Evolutionary conservation across 1,140 invertebrate species (phyloP), one percentile per base, ranked within the genome.

Genomic region (Trichonephila clavipes): DNA sequence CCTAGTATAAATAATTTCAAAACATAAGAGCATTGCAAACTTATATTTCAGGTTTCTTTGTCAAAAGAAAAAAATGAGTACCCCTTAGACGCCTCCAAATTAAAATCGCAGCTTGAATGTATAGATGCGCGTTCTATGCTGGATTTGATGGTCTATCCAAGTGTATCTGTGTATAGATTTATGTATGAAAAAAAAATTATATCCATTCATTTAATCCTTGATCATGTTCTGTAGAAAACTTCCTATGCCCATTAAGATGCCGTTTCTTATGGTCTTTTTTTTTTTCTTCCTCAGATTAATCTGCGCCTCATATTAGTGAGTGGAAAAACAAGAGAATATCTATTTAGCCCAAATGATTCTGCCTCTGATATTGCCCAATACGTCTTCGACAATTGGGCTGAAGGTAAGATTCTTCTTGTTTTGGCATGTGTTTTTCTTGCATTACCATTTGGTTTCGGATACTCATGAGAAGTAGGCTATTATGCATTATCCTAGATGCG

Each of bases 311-410:
- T 99, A 95, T 97, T 99, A 95, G 99, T 99, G 95, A 99, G 98
- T 96, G 99, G 99, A 94, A 99, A 99, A 96, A 99, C 99, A 96
- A 99, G 99, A 97, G 99, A 99, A 97, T 99, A 99, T 97, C 97
- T 99, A 96, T 99, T 99, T 96, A 98, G 97, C 95, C 98, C 99
- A 83, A 98, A 97, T 95, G 98, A 99, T 96, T 99, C 98, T 91
- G 99, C 99, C 95, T 98, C 98, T 95, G 99, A 99, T 96, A 99
- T 99, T 96, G 98, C 99, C 95, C 98, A 99, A 96, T 98, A 98
- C 97, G 99, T 99, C 95, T 99, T 99, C 96, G 99, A 99, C 96
- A 98, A 99, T 96, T 99, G 99, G 99, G 99, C 99, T 28, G 95
- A 96, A 95, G 96, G 96, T 97, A 81, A 77, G 10, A 8, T 59